Evolutionary conservation across 2,797 vertebrate genomes (phyloP).

Genomic region (Chaenodraco wilsoni): DNA sequence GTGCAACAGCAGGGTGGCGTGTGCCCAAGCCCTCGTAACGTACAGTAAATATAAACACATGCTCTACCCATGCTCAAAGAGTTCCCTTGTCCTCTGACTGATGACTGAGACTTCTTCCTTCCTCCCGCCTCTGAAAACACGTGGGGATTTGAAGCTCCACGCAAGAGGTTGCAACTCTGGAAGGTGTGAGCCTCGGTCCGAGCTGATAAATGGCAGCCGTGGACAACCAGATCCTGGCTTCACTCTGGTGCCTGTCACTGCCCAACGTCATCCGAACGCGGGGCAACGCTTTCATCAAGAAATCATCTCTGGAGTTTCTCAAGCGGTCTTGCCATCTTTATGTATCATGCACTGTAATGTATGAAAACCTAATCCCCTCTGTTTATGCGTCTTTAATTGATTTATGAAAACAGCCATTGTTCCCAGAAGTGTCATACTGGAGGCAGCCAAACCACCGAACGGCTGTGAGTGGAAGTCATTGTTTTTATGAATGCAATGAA

Average conservation of each 20-base stretch:
- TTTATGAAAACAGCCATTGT: slow-evolving; percentile 78
- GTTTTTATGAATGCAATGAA: slow-evolving; percentile 61
- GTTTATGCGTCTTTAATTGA: slow-evolving; percentile 64
- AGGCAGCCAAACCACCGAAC: slow-evolving; percentile 68
- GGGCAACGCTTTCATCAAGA: slow-evolving; percentile 13
- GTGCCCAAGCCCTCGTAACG: slow-evolving; percentile 70
- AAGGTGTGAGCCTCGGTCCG: slow-evolving; percentile 27
- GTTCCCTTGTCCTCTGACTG: slow-evolving; percentile 72
- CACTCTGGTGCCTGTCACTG: slow-evolving; percentile 28
- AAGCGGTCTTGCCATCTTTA: slow-evolving; percentile 27
- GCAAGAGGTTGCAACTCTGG: slow-evolving; percentile 29
- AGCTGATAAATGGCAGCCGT: slow-evolving; percentile 50
- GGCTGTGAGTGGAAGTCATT: slow-evolving; percentile 66
- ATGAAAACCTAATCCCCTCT: slow-evolving; percentile 51
- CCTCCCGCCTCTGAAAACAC: slow-evolving; percentile 42
- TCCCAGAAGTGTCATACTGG: slow-evolving; percentile 55
- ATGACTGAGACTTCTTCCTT: slow-evolving; percentile 60
- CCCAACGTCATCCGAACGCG: slow-evolving; percentile 11
- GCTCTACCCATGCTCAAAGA: slow-evolving; percentile 71
- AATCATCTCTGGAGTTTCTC: slow-evolving; percentile 32
- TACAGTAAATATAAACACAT: slow-evolving; percentile 85
- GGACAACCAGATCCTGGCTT: slow-evolving; percentile 30
- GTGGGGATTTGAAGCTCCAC: slow-evolving; percentile 33
- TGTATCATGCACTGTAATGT: slow-evolving; percentile 55
- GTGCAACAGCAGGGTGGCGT: slow-evolving; percentile 69